Evolutionary conservation across 2,888 invertebrate species (phyloP).

Genomic region (Drosophila siamana): DNA sequence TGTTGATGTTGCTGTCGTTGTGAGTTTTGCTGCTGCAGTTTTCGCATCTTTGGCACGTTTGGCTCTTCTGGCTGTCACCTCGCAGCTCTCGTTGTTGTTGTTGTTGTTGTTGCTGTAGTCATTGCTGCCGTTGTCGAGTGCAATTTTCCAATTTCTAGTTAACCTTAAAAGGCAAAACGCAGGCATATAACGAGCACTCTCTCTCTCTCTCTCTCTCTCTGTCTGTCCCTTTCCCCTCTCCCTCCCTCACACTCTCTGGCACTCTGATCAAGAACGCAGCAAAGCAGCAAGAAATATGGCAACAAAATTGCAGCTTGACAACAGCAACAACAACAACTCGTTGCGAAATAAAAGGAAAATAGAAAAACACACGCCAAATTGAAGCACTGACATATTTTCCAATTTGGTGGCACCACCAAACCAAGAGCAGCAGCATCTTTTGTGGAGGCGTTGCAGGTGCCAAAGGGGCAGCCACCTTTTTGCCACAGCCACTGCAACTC

Average conservation of each 20-base stretch:
- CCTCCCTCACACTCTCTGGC: too few species aligned
- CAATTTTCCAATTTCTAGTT: constrained; percentile 78
- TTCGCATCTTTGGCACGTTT: constrained; percentile 68
- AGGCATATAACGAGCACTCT: constrained; percentile 54
- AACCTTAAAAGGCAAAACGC: constrained; percentile 60
- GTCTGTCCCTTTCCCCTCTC: constrained; percentile 2
- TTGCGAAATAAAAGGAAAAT: constrained; percentile 2
- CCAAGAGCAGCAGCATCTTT: constrained; percentile 28
- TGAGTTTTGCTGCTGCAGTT: constrained; percentile 38
- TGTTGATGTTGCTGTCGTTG: constrained; percentile 22
- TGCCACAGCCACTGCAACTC: not conserved
- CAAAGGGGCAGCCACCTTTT: constrained; percentile 21
- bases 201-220: not conserved
- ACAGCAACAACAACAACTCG: constrained; percentile 17
- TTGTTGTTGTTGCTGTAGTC: constrained; percentile 11
- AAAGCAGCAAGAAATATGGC: constrained; percentile 63
- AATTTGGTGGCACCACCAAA: constrained; percentile 59
- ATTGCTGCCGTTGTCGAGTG: constrained; percentile 47
- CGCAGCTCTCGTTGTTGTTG: not conserved
- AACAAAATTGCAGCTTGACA: constrained; percentile 55
- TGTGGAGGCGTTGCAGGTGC: constrained; percentile 7
- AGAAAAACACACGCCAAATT: constrained; percentile 55
- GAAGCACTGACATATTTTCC: constrained; percentile 77
- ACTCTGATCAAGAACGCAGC: constrained; percentile 16
- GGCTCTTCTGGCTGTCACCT: constrained; percentile 33